Evolutionary conservation across 1,140 invertebrate genomes (phyloP), one percentile per base, ranked within the genome.

Genomic region (Spodoptera litura): DNA sequence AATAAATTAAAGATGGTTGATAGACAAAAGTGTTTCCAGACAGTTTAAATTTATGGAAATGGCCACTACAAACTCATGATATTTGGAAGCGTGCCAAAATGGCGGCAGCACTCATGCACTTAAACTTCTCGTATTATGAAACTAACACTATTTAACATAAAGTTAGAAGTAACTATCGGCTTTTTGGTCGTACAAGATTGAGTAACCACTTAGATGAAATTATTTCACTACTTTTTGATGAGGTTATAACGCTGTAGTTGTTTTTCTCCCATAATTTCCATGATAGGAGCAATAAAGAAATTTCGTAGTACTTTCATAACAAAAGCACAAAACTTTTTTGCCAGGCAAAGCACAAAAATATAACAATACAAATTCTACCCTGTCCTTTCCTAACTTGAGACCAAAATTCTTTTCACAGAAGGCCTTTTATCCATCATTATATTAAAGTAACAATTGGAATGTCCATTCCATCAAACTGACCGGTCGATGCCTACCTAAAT

Each of bases 1-100:
- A 44, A 44, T 44, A 44, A 44, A 44, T 44, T 44, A 44, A 55
- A 55, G n/a, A 15, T n/a, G 52, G 52, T 55, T 55, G 4, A 55
- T 13, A 55, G 52, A 55, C 12, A 55, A 55, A 13, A 13, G 12
- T 13, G 52, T 55, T 15, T 55, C 52, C 15, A 15, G 52, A 13
- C 15, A 55, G 11, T n/a, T 59, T 59, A 13, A 59, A 59, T 59
- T 59, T 59, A 59, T 59, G 15, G 58, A 31, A 31, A 59, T 59
- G 11, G 58, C 58, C 58, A 12, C 58, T 56, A 56, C 53, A 20
- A 44, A 44, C 38, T 11, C 11, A 27, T 35, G 10, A 5, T n/a
- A 20, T 49, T 66, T 66, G 62, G 15, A 49, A 66, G 13, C 9
- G 5, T 27, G 58, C 58, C 58, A 66, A 66, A 49, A 66, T 15